Evolutionary conservation across 2,113 vertebrate species (phyloP).

Genomic region (Melanotaenia duboulayi): DNA sequence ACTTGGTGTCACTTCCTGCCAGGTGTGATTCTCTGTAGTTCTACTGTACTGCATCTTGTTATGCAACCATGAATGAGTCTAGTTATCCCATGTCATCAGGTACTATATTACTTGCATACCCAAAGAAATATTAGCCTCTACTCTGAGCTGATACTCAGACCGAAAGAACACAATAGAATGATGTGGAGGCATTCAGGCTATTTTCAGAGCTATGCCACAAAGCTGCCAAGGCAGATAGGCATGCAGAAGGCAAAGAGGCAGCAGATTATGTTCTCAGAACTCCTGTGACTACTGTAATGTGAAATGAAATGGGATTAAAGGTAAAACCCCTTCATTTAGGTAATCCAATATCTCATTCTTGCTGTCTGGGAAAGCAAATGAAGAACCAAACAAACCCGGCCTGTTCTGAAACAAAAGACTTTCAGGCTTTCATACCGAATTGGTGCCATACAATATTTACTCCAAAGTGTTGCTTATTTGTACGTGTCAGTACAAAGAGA

Average conservation of each 20-base stretch:
- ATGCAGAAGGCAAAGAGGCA: constrained; percentile 50
- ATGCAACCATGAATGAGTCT: not conserved
- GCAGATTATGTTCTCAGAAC: constrained; percentile 64
- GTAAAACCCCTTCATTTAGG: constrained; percentile 62
- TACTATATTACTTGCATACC: constrained; percentile 21
- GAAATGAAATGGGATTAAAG: constrained; percentile 58
- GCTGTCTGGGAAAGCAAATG: constrained; percentile 53
- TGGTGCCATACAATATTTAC: not conserved
- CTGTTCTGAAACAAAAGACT: constrained; percentile 24
- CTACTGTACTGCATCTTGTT: not conserved
- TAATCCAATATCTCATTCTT: constrained; percentile 63
- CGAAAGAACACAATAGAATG: constrained; percentile 38
- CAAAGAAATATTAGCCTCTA: constrained; percentile 28
- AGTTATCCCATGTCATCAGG: constrained; percentile 3
- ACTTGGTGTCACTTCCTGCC: not conserved
- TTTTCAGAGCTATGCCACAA: constrained; percentile 54
- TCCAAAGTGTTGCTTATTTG: constrained; percentile 9
- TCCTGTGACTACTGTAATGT: constrained; percentile 44
- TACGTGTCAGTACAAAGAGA: too few species aligned
- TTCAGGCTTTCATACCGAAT: constrained; percentile 4
- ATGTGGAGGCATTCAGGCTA: constrained; percentile 60
- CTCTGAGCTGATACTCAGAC: constrained; percentile 18
- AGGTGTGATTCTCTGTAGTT: not conserved
- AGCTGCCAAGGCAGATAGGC: constrained; percentile 54
- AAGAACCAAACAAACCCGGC: constrained; percentile 37